Evolutionary conservation across 53 echinoderm and acorn worm species (phyloP).

Genomic region (Astropecten irregularis): DNA sequence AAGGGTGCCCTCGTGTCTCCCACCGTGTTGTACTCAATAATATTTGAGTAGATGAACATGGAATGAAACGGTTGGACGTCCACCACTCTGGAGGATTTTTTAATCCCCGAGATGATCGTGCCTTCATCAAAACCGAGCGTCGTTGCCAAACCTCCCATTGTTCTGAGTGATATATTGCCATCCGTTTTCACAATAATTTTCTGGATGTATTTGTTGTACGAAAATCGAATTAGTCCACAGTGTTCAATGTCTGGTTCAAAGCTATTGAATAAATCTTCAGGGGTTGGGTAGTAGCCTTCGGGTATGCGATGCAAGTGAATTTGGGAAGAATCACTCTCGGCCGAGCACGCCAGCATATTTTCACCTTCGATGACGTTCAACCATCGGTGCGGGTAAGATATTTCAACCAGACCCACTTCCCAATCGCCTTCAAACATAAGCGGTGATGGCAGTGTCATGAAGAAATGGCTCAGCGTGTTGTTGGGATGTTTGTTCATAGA

Average conservation of each 20-base stretch:
- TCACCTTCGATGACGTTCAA: conserved; percentile 20
- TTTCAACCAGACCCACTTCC: conserved; percentile 51
- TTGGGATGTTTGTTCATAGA: conserved; percentile 24
- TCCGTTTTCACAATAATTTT: too few relatives aligned
- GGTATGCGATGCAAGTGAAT: background rate
- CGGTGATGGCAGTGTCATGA: conserved; percentile 1
- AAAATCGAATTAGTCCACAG: background rate
- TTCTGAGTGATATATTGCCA: background rate
- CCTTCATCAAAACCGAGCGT: background rate
- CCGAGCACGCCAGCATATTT: background rate
- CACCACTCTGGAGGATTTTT: background rate
- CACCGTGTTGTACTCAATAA: conserved; percentile 21
- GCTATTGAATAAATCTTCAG: background rate
- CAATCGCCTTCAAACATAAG: conserved; percentile 31
- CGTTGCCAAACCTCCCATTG: background rate
- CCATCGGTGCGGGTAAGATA: conserved; percentile 29
- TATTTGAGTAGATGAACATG: conserved; percentile 69
- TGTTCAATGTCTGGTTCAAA: background rate
- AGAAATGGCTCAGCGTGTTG: conserved; percentile 50
- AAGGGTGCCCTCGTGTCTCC: conserved; percentile 58
- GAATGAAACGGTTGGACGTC: conserved; percentile 3
- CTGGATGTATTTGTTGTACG: conserved; percentile 21
- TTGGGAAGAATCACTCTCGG: background rate
- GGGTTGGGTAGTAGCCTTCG: background rate
- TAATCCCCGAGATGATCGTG: background rate